phyloP scores from a whole-genome alignment of 2,113 vertebrate species.

The Oreotrochilus melanogaster region DNA sequence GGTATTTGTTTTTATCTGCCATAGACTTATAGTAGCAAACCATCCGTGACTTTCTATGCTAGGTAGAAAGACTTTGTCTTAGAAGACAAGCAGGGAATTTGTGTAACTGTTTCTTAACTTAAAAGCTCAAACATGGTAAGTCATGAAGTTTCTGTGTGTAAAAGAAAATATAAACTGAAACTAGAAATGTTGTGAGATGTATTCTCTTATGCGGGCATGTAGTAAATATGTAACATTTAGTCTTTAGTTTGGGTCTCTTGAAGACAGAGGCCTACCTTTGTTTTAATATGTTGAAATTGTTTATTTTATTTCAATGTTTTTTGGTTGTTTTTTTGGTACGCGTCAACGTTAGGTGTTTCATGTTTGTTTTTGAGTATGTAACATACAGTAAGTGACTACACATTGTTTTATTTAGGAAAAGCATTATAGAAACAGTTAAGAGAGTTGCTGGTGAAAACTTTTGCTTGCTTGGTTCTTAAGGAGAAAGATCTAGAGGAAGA shows the following conservation, averaged over 20 bases:
- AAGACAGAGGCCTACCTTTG: not conserved
- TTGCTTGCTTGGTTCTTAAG: not conserved
- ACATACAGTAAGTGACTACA: not conserved
- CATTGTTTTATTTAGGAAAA: not conserved
- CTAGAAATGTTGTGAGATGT: not conserved
- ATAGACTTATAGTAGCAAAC: not conserved
- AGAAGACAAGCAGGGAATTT: not conserved
- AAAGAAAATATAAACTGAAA: not conserved
- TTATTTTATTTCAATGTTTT: not conserved
- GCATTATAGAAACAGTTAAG: not conserved
- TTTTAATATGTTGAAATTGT: not conserved
- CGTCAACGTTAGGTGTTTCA: not conserved
- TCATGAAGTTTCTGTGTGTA: not conserved
- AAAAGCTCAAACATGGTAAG: not conserved
- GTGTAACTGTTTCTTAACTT: not conserved
- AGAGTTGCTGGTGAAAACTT: not conserved
- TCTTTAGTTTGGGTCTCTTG: not conserved
- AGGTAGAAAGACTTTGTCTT: not conserved
- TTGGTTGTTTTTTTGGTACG: not conserved
- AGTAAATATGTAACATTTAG: not conserved
- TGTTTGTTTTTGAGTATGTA: not conserved
- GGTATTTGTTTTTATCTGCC: conserved; percentile 33
- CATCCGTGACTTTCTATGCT: not conserved
- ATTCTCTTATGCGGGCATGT: not conserved
- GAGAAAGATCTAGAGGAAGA: not conserved